Base-by-base conservation (phyloP, 2,113 vertebrate species). In the Melanerpes aurifrons region DNA sequence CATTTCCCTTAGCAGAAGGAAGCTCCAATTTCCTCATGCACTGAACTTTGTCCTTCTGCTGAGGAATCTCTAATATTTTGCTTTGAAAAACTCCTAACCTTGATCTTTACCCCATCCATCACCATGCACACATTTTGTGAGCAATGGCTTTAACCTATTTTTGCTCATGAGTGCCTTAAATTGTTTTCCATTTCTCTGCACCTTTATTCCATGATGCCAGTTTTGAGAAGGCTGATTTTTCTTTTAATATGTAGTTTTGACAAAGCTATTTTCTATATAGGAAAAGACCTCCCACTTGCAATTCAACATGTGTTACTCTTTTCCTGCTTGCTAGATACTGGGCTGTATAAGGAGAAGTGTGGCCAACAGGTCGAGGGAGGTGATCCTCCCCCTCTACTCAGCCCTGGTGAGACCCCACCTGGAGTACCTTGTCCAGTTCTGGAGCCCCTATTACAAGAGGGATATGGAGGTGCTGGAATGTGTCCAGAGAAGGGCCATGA, bases 31-130 rank as follows among this genome's bases (percentile, higher is more conserved):
- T 91, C 78, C 82, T 91, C 64, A 59, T 25, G 54, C 10, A 29
- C 24, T 93, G 86, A 91, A 91, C 89, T 75, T 89, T 77, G 56
- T 76, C 48, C 82, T 83, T 59, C 43, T 72, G 59, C 48, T 54
- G 35, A 86, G 63, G 73, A 72, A 80, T 72, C 68, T 63, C 15
- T 75, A n/a, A 89, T 75, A 63, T 48, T 86, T 89, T 63, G 26
- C 74, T 87, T 80, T 56, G 59, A 87, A 83, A 83, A 89, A 43
- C 43, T 69, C 47, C 12, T 69, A n/a, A 11, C 40, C 83, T 74
- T 87, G 79, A 67, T 75, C 87, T 58, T 85, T 70, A 74, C 25
- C 24, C 13, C 25, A 91, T 89, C 48, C 81, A 83, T 83, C 85
- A 86, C n/a, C 43, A 47, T 2, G 3, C 31, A 67, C 21, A 63